These are phyloP conservation scores for Montipora cactus DNA, from an alignment of 64 coral and sea anemone genomes.

Conservation along the genomic window DNA sequence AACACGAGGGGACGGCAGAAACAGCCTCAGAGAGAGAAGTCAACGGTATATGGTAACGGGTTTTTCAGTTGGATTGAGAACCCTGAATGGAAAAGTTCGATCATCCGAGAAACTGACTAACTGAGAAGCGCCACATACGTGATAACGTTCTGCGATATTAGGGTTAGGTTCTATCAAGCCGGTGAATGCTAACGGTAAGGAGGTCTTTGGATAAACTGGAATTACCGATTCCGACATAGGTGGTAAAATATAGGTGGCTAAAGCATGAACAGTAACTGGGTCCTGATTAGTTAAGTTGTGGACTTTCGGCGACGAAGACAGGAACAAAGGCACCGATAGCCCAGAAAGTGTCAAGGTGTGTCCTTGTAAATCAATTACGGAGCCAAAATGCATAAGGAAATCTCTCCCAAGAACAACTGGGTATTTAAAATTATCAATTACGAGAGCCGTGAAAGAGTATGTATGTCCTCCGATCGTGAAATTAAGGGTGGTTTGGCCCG, in stretches of 20 bases:
- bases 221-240: constrained; percentile 12
- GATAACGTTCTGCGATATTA: background rate
- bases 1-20: background rate
- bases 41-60: constrained; percentile 38
- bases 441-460: background rate
- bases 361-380: constrained; percentile 12
- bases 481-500: background rate
- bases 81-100: constrained; percentile 19
- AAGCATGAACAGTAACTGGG: constrained; percentile 6
- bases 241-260: constrained; percentile 2
- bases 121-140: constrained; percentile 22
- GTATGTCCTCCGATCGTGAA: background rate
- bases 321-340: too few species aligned
- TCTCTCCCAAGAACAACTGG: constrained; percentile 45
- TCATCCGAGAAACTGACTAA: background rate
- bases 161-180: background rate
- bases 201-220: background rate
- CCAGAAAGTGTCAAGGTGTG: background rate
- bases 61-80: constrained; percentile 46
- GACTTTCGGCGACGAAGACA: too few species aligned
- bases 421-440: constrained; percentile 18
- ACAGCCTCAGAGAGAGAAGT: background rate
- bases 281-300: background rate
- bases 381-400: constrained; percentile 28
- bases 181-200: background rate